phyloP scores from a whole-genome alignment of 1,140 invertebrate species.

The Akabosia matsudoensis region DNA sequence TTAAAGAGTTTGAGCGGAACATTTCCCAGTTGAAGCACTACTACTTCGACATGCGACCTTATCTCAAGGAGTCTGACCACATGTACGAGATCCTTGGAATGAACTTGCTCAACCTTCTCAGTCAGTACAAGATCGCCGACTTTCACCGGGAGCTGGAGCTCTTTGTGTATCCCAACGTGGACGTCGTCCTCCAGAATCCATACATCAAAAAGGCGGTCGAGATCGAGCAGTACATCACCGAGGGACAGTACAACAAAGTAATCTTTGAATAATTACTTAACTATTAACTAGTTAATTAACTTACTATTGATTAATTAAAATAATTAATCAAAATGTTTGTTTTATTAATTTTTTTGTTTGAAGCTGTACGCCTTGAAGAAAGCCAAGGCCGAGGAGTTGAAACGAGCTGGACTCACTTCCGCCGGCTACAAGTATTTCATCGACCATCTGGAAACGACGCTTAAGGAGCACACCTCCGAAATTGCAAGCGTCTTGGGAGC shows the following conservation, averaged over 20 bases:
- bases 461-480: not conserved
- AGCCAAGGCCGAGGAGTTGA: conserved; percentile 1
- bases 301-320: not conserved
- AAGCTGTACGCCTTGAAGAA: not conserved
- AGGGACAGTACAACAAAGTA: conserved; percentile 96
- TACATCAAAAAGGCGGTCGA: conserved; percentile 27
- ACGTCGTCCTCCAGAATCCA: conserved; percentile 7
- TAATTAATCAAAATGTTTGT: not conserved
- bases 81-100: conserved; percentile 34
- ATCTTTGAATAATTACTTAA: conserved; percentile 18
- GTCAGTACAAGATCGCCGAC: conserved; percentile 18
- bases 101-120: conserved; percentile 26
- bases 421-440: conserved; percentile 21
- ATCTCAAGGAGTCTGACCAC: not conserved
- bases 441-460: conserved; percentile 1
- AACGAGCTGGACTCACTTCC: not conserved
- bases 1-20: conserved; percentile 23
- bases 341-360: conserved; percentile 9
- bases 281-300: not conserved
- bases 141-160: conserved; percentile 34
- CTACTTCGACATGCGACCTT: conserved; percentile 26
- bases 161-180: conserved; percentile 15
- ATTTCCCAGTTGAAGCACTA: conserved; percentile 34
- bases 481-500: conserved; percentile 15
- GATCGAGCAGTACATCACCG: conserved; percentile 96